Base-by-base conservation (phyloP, 92 coral and sea anemone species). In the Paramuricea clavata region DNA sequence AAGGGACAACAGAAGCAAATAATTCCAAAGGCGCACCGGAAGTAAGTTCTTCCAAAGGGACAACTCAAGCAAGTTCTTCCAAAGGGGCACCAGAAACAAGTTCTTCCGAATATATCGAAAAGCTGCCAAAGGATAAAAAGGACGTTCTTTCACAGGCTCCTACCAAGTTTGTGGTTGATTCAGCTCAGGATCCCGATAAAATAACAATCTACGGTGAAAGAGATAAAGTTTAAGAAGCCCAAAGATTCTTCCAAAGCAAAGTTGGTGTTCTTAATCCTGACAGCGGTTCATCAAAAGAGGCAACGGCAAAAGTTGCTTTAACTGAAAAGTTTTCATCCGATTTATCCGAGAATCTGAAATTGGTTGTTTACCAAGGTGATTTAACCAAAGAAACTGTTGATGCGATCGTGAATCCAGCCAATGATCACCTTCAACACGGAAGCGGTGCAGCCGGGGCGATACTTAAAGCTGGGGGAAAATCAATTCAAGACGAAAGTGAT, bases 331-430 rank as follows among this genome's bases (percentile, higher is more conserved):
- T 12, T 42, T 32, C 30, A 8, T 44, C 69, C 42, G 3, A 9
- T 19, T 75, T 90, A 0, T 67, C 82, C 60, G 57, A 68, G 16
- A 86, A 87, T 26, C 57, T 90, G 27, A 83, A 67, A n/a, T 26
- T 92, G 26, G 67, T 88, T 25, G 90, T 93, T 13, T 85, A 77
- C 34, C 82, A 71, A 54, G 94, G 96, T 0, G 96, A 93, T 74
- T 85, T 93, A 28, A 88, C 96, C 3, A 67, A 81, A 39, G 83
- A 93, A 54, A 43, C 22, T 5, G 95, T 90, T 11, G 98, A 95
- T 69, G 97, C 89, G 8, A 92, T 95, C 49, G 97, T 95, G 16
- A 93, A 89, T 75, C 88, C 93, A 17, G 94, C 94, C 12, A 94
- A 95, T 76, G 87, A 50, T 1, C 69, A 16, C 26, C 74, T 94